phyloP scores from a whole-genome alignment of 2,113 vertebrate genomes.

The Scatophagus argus region DNA sequence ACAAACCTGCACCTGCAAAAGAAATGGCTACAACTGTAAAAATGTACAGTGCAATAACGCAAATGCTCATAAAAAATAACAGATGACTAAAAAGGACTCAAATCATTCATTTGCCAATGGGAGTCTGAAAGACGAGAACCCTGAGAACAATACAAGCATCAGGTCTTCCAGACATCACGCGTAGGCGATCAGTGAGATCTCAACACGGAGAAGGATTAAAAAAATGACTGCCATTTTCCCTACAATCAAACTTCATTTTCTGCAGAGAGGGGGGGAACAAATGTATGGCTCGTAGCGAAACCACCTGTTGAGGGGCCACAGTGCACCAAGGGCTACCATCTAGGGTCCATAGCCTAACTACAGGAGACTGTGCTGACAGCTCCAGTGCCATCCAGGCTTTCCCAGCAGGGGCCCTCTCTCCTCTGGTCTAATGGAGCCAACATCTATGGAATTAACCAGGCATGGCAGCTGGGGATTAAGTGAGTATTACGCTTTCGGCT shows the following conservation, averaged over 20 bases:
- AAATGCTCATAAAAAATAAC: conserved; percentile 43
- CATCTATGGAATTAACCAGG: conserved; percentile 62
- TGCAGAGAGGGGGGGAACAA: conserved; percentile 10
- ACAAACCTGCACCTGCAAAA: conserved; percentile 30
- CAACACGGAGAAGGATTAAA: conserved; percentile 17
- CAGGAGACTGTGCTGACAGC: conserved; percentile 57
- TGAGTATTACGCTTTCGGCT: conserved; percentile 56
- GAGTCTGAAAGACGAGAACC: conserved; percentile 64
- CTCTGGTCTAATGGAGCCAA: conserved; percentile 57
- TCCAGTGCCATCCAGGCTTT: conserved; percentile 54
- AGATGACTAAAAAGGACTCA: conserved; percentile 46
- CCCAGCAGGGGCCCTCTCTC: conserved; percentile 8
- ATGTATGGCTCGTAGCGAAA: conserved; percentile 45
- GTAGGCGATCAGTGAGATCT: conserved; percentile 58
- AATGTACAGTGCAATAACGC: neutral
- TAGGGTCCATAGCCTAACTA: conserved; percentile 23
- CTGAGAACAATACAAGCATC: conserved; percentile 60
- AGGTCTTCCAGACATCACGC: conserved; percentile 48
- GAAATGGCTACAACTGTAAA: conserved; percentile 30
- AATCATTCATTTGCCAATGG: conserved; percentile 35
- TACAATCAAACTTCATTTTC: conserved; percentile 56
- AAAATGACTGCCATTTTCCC: conserved; percentile 46
- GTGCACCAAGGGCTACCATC: neutral
- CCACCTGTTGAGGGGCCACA: conserved; percentile 48
- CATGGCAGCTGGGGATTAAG: conserved; percentile 69